phyloP scores from a whole-genome alignment of 1,140 invertebrate genomes.

The Vollenhovia emeryi region DNA sequence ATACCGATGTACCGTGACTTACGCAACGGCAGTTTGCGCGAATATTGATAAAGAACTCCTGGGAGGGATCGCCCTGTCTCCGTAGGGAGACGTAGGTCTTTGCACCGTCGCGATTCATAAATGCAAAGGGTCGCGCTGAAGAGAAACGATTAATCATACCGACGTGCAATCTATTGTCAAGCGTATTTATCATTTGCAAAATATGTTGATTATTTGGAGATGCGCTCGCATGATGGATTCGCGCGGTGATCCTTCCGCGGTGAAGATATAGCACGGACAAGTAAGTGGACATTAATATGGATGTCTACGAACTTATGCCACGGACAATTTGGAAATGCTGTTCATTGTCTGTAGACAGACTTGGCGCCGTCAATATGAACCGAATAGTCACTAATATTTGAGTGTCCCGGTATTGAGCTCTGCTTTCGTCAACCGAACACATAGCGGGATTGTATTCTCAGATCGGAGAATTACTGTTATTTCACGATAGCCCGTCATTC shows the following conservation, averaged over 20 bases:
- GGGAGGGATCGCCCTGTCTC: slow-evolving; percentile 3
- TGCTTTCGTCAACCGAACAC: background rate
- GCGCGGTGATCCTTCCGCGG: background rate
- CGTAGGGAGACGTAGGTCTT: slow-evolving; percentile 3
- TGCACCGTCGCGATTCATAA: slow-evolving; percentile 43
- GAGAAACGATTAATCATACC: slow-evolving; percentile 52
- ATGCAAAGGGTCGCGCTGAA: slow-evolving; percentile 39
- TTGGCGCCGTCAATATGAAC: background rate
- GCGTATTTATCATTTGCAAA: slow-evolving; percentile 44
- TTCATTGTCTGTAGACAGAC: background rate
- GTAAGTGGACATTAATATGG: slow-evolving; percentile 22
- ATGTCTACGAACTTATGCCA: slow-evolving; percentile 8
- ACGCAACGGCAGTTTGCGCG: slow-evolving; percentile 37
- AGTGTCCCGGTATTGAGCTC: background rate
- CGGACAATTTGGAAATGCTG: background rate
- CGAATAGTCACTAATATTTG: background rate
- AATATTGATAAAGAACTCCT: slow-evolving; percentile 45
- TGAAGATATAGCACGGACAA: background rate
- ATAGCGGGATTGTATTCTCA: background rate
- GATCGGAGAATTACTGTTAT: background rate
- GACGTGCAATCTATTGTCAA: slow-evolving; percentile 35
- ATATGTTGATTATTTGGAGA: slow-evolving; percentile 51
- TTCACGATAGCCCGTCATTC: background rate
- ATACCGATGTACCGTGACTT: slow-evolving; percentile 36
- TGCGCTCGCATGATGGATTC: slow-evolving; percentile 31